Conservation (phyloP, 2,797 vertebrate species). For the Phalanger gymnotis region DNA sequence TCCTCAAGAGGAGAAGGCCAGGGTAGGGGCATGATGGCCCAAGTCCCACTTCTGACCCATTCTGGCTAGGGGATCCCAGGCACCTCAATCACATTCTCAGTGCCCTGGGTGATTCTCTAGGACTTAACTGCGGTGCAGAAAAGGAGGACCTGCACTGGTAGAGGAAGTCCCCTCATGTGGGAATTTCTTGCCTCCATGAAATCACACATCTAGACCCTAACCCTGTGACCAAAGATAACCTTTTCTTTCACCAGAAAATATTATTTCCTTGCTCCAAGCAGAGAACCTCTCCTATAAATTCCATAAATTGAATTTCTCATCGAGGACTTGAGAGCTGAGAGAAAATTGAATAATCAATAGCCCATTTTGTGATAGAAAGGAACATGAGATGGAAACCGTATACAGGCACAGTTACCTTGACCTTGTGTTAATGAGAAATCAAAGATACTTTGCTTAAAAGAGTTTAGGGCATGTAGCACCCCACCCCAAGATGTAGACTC, state of each 20-base stretch:
- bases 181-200: not conserved
- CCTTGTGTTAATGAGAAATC: not conserved
- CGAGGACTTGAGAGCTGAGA: not conserved
- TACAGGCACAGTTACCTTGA: not conserved
- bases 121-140: not conserved
- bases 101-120: not conserved
- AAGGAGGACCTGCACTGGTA: not conserved
- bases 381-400: not conserved
- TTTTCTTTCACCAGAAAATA: constrained; percentile 45
- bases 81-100: not conserved
- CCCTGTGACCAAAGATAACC: not conserved
- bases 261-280: not conserved
- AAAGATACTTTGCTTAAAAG: not conserved
- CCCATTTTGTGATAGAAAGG: constrained; percentile 26
- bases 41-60: not conserved
- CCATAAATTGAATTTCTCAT: constrained; percentile 29
- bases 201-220: not conserved
- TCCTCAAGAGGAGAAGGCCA: not conserved
- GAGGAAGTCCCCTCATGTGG: not conserved
- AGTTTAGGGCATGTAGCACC: not conserved
- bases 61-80: not conserved
- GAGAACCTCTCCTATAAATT: constrained; percentile 18
- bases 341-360: not conserved
- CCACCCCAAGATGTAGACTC: not conserved
- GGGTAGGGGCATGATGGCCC: too few species aligned